Percentiles rank a stretch among this genome's conserved stretches.
These are phyloP conservation scores for Lagopus leucura DNA, from an alignment of 2,113 vertebrate genomes.

Conservation along the genomic window DNA sequence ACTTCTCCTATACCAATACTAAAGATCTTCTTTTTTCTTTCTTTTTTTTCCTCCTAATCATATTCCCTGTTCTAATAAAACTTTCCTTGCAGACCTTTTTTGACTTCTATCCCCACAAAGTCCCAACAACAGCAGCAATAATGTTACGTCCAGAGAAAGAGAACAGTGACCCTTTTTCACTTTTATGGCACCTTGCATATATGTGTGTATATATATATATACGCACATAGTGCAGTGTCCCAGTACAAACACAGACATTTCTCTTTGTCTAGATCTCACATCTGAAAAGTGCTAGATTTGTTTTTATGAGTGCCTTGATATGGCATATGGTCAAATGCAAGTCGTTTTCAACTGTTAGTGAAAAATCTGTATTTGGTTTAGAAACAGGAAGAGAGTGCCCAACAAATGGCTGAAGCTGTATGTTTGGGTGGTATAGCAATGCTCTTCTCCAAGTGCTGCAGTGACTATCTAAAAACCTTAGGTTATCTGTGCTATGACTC, in stretches of 20 bases:
- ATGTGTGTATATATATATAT: not conserved
- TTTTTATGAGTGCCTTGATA: not conserved
- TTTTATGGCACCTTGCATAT: not conserved
- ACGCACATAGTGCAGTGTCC: not conserved
- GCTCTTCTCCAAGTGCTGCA: slow-evolving; percentile 33
- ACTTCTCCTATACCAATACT: not conserved
- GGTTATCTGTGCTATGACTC: slow-evolving; percentile 26
- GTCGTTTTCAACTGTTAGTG: not conserved
- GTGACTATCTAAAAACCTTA: slow-evolving; percentile 28
- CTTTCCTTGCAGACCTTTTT: not conserved
- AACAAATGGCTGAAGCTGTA: not conserved
- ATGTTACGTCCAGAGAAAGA: not conserved
- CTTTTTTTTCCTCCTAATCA: not conserved
- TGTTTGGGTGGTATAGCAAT: not conserved
- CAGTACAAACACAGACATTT: not conserved
- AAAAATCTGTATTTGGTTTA: not conserved
- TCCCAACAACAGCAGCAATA: not conserved
- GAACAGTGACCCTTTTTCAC: not conserved
- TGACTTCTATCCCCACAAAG: not conserved
- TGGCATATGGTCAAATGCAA: not conserved
- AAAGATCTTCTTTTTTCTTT: not conserved
- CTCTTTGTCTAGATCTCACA: not conserved
- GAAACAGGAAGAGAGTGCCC: not conserved
- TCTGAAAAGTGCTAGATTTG: not conserved
- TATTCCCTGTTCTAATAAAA: not conserved